Base-by-base conservation (phyloP, 2,888 invertebrate species). In the Gymnoscelis rufifasciata region DNA sequence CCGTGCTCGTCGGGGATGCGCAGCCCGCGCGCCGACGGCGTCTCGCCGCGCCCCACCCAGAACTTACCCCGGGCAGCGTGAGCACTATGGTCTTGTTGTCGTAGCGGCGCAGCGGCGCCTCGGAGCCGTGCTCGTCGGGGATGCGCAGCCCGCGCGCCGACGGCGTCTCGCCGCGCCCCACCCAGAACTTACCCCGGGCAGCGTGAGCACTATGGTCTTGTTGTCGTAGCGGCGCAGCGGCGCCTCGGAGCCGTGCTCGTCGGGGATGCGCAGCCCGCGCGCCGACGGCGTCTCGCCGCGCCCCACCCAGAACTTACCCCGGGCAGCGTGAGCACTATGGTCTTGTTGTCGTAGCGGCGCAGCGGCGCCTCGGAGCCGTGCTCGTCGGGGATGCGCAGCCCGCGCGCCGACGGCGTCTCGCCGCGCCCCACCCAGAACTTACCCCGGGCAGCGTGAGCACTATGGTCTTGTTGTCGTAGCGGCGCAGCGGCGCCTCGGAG, bases 141-240 rank as follows among this genome's bases (percentile, higher is more conserved):
- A 97, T 94, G 40, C 95, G 90, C 52, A 94, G 91, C 27, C 97
- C 97, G 64, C 94, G 93, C 1, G 96, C 92, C 0, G 94, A 92
- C 0, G 96, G 96, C 67, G 92, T 92, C 23, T 92, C 87, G 1
- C 97, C 97, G 38, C 92, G 90, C 1, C 97, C 97, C 54, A 95
- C 96, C 96, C 97, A 97, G 83, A 97, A 97, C 84, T 97, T 96
- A n/a, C n/a, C n/a, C n/a, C n/a, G n/a, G n/a, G n/a, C n/a, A n/a
- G n/a, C n/a, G n/a, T n/a, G n/a, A n/a, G n/a, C n/a, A n/a, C n/a
- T n/a, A n/a, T n/a, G n/a, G n/a, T n/a, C n/a, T n/a, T n/a, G n/a
- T n/a, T n/a, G n/a, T n/a, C n/a, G n/a, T n/a, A n/a, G n/a, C n/a
- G n/a, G n/a, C n/a, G n/a, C n/a, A n/a, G n/a, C n/a, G n/a, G n/a